These are phyloP conservation scores for Chelonoidis abingdonii DNA, from an alignment of 2,113 vertebrate species.

Conservation along the genomic window DNA sequence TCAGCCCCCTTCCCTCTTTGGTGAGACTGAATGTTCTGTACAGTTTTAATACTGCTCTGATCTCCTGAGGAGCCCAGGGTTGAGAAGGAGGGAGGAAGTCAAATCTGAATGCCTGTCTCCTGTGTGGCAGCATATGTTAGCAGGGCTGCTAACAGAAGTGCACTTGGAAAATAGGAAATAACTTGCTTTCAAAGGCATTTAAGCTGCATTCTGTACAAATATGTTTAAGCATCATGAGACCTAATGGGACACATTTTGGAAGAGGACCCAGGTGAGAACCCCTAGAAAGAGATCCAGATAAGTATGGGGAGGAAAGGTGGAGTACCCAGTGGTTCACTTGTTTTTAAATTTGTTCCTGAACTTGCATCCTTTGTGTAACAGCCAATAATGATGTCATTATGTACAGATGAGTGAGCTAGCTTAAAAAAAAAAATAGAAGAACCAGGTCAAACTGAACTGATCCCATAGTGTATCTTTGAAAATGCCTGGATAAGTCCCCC, in stretches of 20 bases:
- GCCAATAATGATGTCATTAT: neutral
- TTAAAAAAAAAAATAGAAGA: neutral
- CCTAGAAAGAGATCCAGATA: neutral
- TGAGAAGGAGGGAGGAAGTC: neutral
- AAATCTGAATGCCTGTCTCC: conserved; percentile 17
- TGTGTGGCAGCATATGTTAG: neutral
- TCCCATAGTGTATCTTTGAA: neutral
- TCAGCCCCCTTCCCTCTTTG: neutral
- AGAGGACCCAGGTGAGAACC: neutral
- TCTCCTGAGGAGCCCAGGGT: conserved; percentile 46
- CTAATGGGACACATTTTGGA: neutral
- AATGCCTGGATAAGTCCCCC: neutral
- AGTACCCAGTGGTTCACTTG: neutral
- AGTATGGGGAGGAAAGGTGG: neutral
- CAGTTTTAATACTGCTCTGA: conserved; percentile 38
- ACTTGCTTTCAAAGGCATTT: neutral
- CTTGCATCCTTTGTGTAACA: neutral
- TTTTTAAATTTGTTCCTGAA: neutral
- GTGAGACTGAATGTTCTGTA: neutral
- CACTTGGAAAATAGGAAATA: conserved; percentile 33
- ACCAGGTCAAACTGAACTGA: neutral
- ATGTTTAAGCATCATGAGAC: conserved; percentile 30
- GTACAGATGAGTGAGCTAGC: conserved; percentile 29
- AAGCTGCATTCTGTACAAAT: conserved; percentile 17
- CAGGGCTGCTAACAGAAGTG: neutral